A percentile compares a stretch with the other conserved stretches of the same genome.
These are phyloP conservation scores for Bradypus variegatus DNA, from an alignment of 2,797 vertebrate genomes.

Conservation along the genomic window DNA sequence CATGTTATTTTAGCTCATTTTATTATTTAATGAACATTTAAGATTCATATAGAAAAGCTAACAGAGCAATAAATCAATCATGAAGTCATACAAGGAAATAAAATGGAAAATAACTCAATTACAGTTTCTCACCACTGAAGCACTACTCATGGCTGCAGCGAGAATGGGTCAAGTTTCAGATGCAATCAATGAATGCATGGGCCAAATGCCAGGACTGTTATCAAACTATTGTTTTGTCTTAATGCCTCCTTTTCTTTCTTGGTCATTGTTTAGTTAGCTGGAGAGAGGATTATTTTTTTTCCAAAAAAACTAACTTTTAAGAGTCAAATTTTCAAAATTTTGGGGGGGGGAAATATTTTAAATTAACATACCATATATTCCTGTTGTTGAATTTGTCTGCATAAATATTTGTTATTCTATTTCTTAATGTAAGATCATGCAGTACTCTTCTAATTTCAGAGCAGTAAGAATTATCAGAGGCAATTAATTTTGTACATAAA, in stretches of 20 bases:
- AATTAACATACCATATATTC: slow-evolving; percentile 50
- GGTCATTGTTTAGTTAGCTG: slow-evolving; percentile 37
- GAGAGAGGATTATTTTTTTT: neutral
- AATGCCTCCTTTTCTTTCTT: slow-evolving; percentile 38
- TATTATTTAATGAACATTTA: slow-evolving; percentile 74
- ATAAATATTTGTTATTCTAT: slow-evolving; percentile 69
- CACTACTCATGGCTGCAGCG: slow-evolving; percentile 62
- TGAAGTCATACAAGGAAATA: slow-evolving; percentile 62
- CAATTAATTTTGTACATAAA: slow-evolving; percentile 61
- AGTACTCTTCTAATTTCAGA: slow-evolving; percentile 64
- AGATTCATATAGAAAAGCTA: slow-evolving; percentile 78
- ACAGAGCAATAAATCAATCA: slow-evolving; percentile 67
- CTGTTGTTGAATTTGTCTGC: slow-evolving; percentile 63
- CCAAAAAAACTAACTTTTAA: neutral
- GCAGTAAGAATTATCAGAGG: slow-evolving; percentile 62
- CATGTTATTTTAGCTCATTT: slow-evolving; percentile 67
- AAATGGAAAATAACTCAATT: slow-evolving; percentile 62
- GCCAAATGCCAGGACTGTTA: slow-evolving; percentile 52
- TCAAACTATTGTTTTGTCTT: slow-evolving; percentile 54
- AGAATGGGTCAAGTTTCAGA: slow-evolving; percentile 60
- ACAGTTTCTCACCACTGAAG: slow-evolving; percentile 69
- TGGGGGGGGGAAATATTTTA: slow-evolving; percentile 49
- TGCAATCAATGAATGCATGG: neutral
- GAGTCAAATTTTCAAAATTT: slow-evolving; percentile 6
- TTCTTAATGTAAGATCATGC: slow-evolving; percentile 70